phyloP scores from a whole-genome alignment of 2,888 invertebrate species.

The Cantharis rufa region DNA sequence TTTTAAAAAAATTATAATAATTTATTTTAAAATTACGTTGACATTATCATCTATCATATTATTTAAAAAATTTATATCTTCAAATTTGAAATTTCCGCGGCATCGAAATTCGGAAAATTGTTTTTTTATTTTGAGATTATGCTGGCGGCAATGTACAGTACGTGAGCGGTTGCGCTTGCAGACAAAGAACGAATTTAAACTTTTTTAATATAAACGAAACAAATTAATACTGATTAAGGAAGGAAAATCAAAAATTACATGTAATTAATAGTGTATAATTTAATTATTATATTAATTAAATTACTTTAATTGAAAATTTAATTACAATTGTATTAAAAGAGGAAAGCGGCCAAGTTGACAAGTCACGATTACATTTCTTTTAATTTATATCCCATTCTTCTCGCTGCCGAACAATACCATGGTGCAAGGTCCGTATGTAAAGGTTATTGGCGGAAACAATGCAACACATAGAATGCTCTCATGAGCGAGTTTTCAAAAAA shows the following conservation, averaged over 20 bases:
- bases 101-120: too few relatives aligned
- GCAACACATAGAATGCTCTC: slow-evolving; percentile 30
- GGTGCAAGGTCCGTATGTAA: slow-evolving; percentile 30
- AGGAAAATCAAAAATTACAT: not conserved
- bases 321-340: slow-evolving; percentile 10
- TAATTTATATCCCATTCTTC: slow-evolving; percentile 38
- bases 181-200: not conserved
- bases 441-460: slow-evolving; percentile 31
- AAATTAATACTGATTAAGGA: not conserved
- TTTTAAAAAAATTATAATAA: too few relatives aligned
- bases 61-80: too few relatives aligned
- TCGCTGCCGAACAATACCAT: slow-evolving; percentile 30
- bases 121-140: too few relatives aligned
- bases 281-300: not conserved
- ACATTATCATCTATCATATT: too few relatives aligned
- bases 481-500: slow-evolving; percentile 26
- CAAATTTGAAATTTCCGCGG: too few relatives aligned
- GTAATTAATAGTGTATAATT: not conserved
- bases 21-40: too few relatives aligned
- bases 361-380: slow-evolving; percentile 31
- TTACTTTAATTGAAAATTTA: slow-evolving; percentile 14
- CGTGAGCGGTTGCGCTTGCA: not conserved
- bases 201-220: not conserved
- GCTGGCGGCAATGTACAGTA: not conserved
- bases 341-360: slow-evolving; percentile 20